phyloP scores from a whole-genome alignment of 2,797 vertebrate genomes.

The Apodemus agrarius region DNA sequence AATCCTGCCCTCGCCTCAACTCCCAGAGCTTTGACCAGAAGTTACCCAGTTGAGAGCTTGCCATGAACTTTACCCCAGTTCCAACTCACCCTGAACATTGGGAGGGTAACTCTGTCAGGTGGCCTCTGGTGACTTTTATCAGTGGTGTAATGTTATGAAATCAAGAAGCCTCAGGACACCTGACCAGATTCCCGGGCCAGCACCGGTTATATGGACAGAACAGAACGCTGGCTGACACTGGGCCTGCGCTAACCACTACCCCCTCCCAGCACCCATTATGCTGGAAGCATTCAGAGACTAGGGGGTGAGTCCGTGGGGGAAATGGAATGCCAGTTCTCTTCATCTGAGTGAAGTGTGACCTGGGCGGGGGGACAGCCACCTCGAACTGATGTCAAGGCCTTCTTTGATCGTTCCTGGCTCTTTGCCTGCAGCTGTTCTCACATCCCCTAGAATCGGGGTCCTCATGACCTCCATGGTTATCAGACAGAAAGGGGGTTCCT shows the following conservation, averaged over 20 bases:
- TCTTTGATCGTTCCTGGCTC: neutral
- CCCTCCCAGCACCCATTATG: neutral
- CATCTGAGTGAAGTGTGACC: neutral
- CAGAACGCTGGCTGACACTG: too few relatives aligned
- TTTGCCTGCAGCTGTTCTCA: neutral
- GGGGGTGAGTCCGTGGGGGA: neutral
- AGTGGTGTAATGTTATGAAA: neutral
- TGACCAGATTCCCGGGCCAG: neutral
- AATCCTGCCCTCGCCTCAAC: neutral
- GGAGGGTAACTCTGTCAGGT: neutral
- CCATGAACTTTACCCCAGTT: constrained; percentile 1
- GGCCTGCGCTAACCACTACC: neutral
- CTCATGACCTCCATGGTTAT: neutral
- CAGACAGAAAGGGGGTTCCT: neutral
- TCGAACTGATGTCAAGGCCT: neutral
- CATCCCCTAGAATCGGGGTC: neutral
- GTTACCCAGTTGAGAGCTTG: constrained; percentile 1
- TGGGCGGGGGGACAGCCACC: neutral
- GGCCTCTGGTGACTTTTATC: neutral
- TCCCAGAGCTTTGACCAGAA: neutral
- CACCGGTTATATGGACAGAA: neutral
- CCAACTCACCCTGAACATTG: neutral
- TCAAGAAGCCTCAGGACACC: neutral
- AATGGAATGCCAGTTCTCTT: neutral
- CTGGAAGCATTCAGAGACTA: neutral